phyloP scores from a whole-genome alignment of 2,797 vertebrate genomes.

The Cryptoprocta ferox region DNA sequence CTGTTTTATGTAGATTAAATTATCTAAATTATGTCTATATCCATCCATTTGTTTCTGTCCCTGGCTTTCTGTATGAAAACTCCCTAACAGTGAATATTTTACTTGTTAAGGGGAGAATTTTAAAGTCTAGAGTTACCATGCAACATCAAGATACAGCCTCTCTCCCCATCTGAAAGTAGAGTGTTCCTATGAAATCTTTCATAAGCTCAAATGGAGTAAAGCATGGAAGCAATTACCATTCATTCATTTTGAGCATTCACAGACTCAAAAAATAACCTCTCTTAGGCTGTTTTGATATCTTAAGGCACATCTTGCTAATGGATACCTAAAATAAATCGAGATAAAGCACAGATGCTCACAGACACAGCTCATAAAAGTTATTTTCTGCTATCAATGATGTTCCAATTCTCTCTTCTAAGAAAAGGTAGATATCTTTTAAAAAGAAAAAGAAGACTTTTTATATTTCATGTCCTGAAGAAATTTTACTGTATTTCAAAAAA shows the following conservation, averaged over 20 bases:
- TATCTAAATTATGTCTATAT: background rate
- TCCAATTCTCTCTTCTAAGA: background rate
- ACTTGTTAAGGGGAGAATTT: constrained; percentile 3
- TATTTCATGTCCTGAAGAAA: constrained; percentile 8
- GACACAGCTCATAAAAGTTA: background rate
- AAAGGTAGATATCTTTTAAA: background rate
- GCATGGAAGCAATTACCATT: background rate
- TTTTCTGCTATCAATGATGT: background rate
- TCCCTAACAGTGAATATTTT: background rate
- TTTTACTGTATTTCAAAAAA: background rate
- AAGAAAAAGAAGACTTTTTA: background rate
- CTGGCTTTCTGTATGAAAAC: constrained; percentile 12
- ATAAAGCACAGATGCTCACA: background rate
- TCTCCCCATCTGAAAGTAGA: background rate
- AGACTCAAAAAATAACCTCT: background rate
- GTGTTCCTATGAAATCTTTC: background rate
- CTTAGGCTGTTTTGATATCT: background rate
- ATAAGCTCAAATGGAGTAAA: background rate
- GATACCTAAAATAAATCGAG: background rate
- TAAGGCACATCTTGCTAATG: background rate
- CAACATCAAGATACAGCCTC: background rate
- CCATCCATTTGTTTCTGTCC: background rate
- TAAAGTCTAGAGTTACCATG: background rate
- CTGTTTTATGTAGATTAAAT: constrained; percentile 28
- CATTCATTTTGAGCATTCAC: background rate